A percentile compares a stretch with the other conserved stretches of the same genome.
Conservation (phyloP, 2,888 invertebrate genomes). For the Drepana falcataria region DNA sequence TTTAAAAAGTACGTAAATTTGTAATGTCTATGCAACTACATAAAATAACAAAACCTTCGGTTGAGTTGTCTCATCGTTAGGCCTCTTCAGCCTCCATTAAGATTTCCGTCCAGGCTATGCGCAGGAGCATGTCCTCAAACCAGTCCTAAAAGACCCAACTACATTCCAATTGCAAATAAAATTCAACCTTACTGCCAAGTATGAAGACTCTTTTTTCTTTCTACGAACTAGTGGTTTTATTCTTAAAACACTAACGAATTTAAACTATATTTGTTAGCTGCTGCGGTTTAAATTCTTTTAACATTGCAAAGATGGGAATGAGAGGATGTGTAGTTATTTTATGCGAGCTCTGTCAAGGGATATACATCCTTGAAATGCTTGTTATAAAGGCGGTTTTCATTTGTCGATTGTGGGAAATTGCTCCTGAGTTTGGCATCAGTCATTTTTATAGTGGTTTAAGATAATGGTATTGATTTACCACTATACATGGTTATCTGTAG, state of each 20-base stretch:
- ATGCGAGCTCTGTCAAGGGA: slow-evolving; percentile 3
- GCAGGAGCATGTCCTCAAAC: slow-evolving; percentile 49
- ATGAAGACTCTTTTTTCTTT: background rate
- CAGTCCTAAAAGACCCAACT: slow-evolving; percentile 28
- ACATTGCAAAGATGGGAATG: slow-evolving; percentile 14
- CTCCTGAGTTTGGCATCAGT: slow-evolving; percentile 52
- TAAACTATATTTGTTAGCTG: slow-evolving; percentile 9
- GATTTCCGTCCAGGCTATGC: slow-evolving; percentile 73
- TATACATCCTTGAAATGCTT: slow-evolving; percentile 12
- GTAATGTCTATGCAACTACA: background rate
- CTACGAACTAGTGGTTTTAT: background rate
- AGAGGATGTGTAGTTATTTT: slow-evolving; percentile 12
- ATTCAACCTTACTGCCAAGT: slow-evolving; percentile 17
- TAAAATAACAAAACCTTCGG: slow-evolving; percentile 22
- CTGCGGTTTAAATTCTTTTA: slow-evolving; percentile 37
- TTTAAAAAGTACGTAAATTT: too few species aligned
- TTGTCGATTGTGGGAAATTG: slow-evolving; percentile 49
- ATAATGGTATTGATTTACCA: slow-evolving; percentile 76
- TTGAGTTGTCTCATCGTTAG: slow-evolving; percentile 69
- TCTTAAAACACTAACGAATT: slow-evolving; percentile 7
- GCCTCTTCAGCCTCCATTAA: slow-evolving; percentile 73
- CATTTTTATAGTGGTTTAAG: slow-evolving; percentile 74
- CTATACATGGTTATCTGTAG: slow-evolving; percentile 50
- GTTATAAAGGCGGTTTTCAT: slow-evolving; percentile 19
- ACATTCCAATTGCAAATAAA: slow-evolving; percentile 7